These are phyloP conservation scores for Tadarida brasiliensis DNA, from an alignment of 2,797 vertebrate species.

Conservation along the genomic window DNA sequence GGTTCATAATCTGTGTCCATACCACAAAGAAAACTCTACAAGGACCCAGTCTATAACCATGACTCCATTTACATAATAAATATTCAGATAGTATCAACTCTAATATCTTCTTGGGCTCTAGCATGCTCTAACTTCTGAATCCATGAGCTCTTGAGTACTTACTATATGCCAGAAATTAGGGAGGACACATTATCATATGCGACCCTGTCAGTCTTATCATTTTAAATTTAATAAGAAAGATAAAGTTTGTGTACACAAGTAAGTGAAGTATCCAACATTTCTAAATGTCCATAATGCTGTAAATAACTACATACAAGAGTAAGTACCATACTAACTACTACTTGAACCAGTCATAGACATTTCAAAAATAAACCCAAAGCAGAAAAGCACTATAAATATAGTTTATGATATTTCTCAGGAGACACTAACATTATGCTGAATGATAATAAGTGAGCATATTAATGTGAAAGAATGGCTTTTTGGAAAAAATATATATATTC, in stretches of 20 bases:
- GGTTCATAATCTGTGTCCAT: neutral
- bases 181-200: neutral
- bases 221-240: constrained; percentile 25
- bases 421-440: constrained; percentile 8
- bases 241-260: constrained; percentile 4
- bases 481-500: neutral
- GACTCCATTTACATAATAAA: constrained; percentile 1
- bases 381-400: neutral
- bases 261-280: neutral
- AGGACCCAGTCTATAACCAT: neutral
- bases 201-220: neutral
- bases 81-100: neutral
- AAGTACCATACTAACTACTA: neutral
- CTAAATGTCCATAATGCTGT: constrained; percentile 35
- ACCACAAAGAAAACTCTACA: neutral
- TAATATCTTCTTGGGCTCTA: neutral
- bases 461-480: neutral
- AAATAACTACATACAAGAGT: neutral
- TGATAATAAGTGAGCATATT: neutral
- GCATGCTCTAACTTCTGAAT: constrained; percentile 5
- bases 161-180: neutral
- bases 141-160: neutral
- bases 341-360: neutral
- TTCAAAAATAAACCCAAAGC: constrained; percentile 46
- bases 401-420: neutral